Evolutionary conservation across 2,797 vertebrate genomes (phyloP).

Genomic region (Corythornis leucogaster): DNA sequence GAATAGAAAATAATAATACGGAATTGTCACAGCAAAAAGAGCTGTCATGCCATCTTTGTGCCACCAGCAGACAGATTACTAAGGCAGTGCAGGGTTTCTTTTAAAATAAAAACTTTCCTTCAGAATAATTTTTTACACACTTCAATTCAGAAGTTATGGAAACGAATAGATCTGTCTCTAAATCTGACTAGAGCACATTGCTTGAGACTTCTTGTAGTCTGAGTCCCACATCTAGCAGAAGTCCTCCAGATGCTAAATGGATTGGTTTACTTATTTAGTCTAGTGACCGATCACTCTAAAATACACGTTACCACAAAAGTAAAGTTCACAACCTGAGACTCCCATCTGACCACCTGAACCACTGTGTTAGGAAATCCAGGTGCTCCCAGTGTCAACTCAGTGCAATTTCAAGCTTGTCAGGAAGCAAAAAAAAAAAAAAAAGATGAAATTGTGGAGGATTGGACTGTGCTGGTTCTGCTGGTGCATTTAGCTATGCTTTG

Average conservation of each 20-base stretch:
- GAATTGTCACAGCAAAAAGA: neutral
- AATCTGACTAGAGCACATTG: neutral
- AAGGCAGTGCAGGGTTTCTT: neutral
- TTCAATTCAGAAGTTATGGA: neutral
- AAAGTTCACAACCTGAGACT: neutral
- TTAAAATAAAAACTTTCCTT: neutral
- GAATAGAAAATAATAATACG: neutral
- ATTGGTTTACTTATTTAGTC: neutral
- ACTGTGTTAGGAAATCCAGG: neutral
- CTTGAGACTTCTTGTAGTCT: neutral
- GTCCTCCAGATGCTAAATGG: neutral
- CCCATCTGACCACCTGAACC: neutral
- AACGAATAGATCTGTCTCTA: neutral
- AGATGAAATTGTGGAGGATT: accelerated
- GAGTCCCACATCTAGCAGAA: neutral
- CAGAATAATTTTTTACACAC: neutral
- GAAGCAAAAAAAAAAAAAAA: neutral
- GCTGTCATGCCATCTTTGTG: neutral
- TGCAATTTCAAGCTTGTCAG: neutral
- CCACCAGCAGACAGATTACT: neutral
- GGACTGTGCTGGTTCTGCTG: neutral
- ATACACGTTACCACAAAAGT: neutral
- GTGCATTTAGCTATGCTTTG: neutral
- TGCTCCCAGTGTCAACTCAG: neutral
- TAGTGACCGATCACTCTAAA: neutral